These are phyloP conservation scores for Magallana ariakensis DNA, from an alignment of 1,140 invertebrate genomes.

Conservation along the genomic window DNA sequence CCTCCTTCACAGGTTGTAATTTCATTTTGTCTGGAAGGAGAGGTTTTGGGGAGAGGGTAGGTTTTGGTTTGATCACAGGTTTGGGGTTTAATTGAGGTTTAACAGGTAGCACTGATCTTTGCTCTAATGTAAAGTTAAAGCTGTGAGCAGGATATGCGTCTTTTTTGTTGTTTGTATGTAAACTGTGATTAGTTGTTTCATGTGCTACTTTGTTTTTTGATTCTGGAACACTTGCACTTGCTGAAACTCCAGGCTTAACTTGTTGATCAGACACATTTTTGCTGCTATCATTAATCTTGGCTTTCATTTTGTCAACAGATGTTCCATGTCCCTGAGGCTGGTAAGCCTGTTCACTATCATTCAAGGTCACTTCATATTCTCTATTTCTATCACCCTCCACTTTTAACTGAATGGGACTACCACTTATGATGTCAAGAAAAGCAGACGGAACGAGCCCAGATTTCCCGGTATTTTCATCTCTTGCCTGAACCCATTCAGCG, in stretches of 20 bases:
- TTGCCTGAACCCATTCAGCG: slow-evolving; percentile 84
- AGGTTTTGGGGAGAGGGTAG: slow-evolving; percentile 59
- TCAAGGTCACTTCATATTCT: neutral
- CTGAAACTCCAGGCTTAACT: neutral
- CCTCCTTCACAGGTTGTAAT: slow-evolving; percentile 4
- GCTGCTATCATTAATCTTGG: neutral
- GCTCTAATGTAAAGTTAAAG: neutral
- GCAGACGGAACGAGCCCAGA: slow-evolving; percentile 84
- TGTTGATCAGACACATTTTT: neutral
- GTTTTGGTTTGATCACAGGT: slow-evolving; percentile 68
- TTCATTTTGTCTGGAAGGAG: neutral
- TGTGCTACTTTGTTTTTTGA: neutral
- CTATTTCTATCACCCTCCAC: neutral
- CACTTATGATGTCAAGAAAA: slow-evolving; percentile 83
- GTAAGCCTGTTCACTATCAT: neutral
- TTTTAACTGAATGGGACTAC: slow-evolving; percentile 55
- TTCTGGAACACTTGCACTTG: neutral
- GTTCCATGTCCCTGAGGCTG: neutral
- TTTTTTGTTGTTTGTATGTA: neutral
- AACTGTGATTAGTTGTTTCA: neutral
- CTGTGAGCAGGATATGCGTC: neutral
- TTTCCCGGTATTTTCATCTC: slow-evolving; percentile 80
- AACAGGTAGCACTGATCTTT: slow-evolving; percentile 1
- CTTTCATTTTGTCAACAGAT: neutral
- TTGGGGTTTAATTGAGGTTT: slow-evolving; percentile 68